Base-by-base conservation (phyloP, 2,113 vertebrate species). In the Eidolon helvum region DNA sequence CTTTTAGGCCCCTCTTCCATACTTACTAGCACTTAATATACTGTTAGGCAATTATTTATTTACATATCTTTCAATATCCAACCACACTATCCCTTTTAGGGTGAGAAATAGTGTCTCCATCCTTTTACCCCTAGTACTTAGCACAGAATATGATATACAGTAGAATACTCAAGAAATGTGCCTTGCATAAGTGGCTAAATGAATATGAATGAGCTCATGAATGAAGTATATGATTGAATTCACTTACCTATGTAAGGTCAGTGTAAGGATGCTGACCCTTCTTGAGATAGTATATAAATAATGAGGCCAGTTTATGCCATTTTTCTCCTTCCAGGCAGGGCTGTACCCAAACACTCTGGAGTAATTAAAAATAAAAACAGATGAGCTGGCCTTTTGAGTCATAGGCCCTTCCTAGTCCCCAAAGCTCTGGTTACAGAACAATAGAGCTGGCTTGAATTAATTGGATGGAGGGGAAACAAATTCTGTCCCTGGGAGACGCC, bases 381-480 rank as follows among this genome's bases (percentile, higher is more conserved):
- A 95, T 80, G 48, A 91, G 30, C 14, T 97, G 33, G 9, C 18
- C 24, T 94, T 91, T 96, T 77, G 53, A 91, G 66, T 93, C 61
- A 66, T 16, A 50, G 30, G 19, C 30, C 38, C 0, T 91, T 28
- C 38, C 30, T 59, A 69, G 19, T 93, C 28, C 89, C 28, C 86
- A 84, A 95, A 96, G n/a, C 24, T 71, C 2, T 77, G 71, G 66
- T 80, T 79, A 75, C 65, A 15, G 65, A 94, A 91, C 88, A 97
- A 84, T 69, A 90, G 43, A 87, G 19, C 12, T 97, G 35, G 55
- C n/a, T 78, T 92, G 71, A 96, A 96, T 90, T 96, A 97, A 65
- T 74, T 74, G 55, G 16, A 1, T n/a, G 21, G 4, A 33, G 14
- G 53, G 26, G 26, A 95, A 59, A 86, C 33, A 96, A 82, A 86